A percentile compares a stretch with the other conserved stretches of the same genome.
These are phyloP conservation scores for Drosophila virilis DNA, from an alignment of 1,140 invertebrate species.

Conservation along the genomic window DNA sequence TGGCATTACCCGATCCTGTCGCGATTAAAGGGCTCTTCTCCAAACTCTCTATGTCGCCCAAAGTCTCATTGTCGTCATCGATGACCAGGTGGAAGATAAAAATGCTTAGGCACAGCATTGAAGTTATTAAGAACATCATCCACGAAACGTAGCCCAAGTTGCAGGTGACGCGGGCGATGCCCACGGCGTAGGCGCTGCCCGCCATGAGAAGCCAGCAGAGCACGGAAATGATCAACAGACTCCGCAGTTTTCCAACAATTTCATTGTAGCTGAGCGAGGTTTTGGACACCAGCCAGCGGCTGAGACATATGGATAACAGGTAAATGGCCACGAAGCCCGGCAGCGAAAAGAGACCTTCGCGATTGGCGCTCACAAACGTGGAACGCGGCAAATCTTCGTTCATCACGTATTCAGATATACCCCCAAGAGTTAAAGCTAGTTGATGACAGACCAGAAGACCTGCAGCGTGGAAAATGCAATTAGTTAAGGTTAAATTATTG, in stretches of 20 bases:
- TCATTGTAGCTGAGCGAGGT: constrained; percentile 47
- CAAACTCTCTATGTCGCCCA: constrained; percentile 9
- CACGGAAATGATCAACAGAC: constrained; percentile 16
- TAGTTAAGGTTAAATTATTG: constrained; percentile 79
- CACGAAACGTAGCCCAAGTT: constrained; percentile 62
- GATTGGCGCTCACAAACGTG: constrained; percentile 92
- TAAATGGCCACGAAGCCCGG: constrained; percentile 94
- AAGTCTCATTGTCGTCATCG: not conserved
- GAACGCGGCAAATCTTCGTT: constrained; percentile 85
- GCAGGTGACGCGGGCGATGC: constrained; percentile 61
- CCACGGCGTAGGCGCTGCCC: constrained; percentile 32
- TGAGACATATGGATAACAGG: constrained; percentile 88
- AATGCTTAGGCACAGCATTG: constrained; percentile 39
- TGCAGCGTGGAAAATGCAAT: constrained; percentile 86
- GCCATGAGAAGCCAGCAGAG: constrained; percentile 40
- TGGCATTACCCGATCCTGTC: not conserved
- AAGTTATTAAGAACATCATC: constrained; percentile 46
- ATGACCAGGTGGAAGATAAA: constrained; percentile 55
- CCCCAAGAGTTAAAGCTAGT: constrained; percentile 58
- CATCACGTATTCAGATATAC: constrained; percentile 90
- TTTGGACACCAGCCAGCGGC: constrained; percentile 47
- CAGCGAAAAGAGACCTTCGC: constrained; percentile 94
- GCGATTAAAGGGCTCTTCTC: constrained; percentile 28
- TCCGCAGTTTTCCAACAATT: constrained; percentile 40
- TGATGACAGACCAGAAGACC: constrained; percentile 51